These are phyloP conservation scores for Tolypeutes matacus DNA, from an alignment of 2,797 vertebrate genomes.

Conservation along the genomic window DNA sequence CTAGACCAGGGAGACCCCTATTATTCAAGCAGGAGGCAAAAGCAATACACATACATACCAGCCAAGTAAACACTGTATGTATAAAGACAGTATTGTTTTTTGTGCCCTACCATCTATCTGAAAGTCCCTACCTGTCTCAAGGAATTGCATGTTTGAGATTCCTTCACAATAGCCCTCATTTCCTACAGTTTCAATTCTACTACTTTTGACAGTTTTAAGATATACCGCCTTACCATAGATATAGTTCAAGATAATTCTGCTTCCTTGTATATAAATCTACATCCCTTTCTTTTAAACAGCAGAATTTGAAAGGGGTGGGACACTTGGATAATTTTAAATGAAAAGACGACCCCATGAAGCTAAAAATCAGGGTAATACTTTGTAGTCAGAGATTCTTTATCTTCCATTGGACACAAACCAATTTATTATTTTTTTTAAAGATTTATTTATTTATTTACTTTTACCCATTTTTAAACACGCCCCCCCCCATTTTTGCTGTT, in stretches of 20 bases:
- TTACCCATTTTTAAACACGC: no score
- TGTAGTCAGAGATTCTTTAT: background rate
- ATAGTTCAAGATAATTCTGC: background rate
- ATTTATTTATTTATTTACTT: no score
- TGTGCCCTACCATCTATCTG: background rate
- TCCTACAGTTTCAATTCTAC: background rate
- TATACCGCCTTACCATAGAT: background rate
- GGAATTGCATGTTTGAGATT: slow-evolving; percentile 5
- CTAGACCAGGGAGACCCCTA: background rate
- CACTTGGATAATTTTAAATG: background rate
- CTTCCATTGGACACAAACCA: background rate
- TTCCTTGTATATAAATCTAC: background rate
- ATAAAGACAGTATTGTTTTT: background rate
- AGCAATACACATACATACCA: background rate
- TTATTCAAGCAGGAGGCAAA: background rate
- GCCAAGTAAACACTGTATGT: background rate
- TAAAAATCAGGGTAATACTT: background rate
- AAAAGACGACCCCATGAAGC: background rate
- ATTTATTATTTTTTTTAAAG: no score
- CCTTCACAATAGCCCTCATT: slow-evolving; percentile 23
- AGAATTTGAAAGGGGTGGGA: slow-evolving; percentile 42
- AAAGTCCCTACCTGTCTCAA: background rate
- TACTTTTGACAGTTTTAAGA: background rate
- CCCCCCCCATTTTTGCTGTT: no score
- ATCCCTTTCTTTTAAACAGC: slow-evolving; percentile 10